Evolutionary conservation across 2,113 vertebrate species (phyloP).

Genomic region (Sander lucioperca): DNA sequence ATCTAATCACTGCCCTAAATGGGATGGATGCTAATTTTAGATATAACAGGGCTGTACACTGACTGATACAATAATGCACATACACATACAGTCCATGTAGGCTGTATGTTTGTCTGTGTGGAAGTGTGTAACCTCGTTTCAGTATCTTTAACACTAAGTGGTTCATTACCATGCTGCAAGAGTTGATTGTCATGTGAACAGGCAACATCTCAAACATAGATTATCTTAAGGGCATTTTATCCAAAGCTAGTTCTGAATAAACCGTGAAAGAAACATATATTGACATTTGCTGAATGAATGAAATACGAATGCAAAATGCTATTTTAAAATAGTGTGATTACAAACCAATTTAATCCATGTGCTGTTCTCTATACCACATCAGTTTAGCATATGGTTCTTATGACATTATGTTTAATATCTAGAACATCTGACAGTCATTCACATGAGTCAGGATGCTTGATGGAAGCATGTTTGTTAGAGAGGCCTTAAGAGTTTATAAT

Average conservation of each 20-base stretch:
- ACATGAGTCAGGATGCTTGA: conserved; percentile 4
- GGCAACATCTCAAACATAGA: not conserved
- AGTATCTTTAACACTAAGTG: not conserved
- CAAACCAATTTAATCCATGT: not conserved
- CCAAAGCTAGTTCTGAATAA: not conserved
- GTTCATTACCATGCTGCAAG: not conserved
- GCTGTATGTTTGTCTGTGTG: not conserved
- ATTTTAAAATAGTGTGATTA: not conserved
- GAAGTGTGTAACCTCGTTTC: not conserved
- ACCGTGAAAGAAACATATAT: not conserved
- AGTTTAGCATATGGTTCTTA: not conserved
- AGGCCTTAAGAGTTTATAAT: conserved; percentile 20
- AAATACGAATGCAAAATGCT: not conserved
- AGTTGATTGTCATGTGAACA: not conserved
- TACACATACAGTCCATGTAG: not conserved
- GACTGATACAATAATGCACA: not conserved
- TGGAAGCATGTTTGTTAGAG: conserved; percentile 35
- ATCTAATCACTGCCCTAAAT: too few species aligned
- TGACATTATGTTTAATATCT: conserved; percentile 12
- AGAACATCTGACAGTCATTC: conserved; percentile 23
- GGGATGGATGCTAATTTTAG: too few species aligned
- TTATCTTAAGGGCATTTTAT: not conserved
- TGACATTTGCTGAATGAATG: not conserved
- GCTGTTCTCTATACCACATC: not conserved
- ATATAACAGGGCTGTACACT: too few species aligned